Evolutionary conservation across 2,888 invertebrate species (phyloP), one percentile per base, ranked within the genome.

Genomic region (Phania funesta): DNA sequence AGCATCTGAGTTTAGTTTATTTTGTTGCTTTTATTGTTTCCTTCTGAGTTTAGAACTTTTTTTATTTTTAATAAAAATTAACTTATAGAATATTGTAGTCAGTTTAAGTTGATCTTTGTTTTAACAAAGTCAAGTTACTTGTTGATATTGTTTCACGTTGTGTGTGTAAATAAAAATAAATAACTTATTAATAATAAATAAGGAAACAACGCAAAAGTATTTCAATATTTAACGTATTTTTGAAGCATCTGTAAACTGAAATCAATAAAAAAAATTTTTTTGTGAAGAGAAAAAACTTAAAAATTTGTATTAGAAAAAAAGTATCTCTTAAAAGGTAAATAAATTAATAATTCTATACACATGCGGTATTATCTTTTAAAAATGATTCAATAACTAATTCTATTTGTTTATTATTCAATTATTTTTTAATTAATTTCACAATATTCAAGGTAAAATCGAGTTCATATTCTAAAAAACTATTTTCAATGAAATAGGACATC

Each of bases 51-150:
- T 74, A 82, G 73, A 82, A 73, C 29, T 46, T 70, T 46, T 58
- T 9, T 52, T 41, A 18, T 62, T 70, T 70, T 44, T 35, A 75
- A 81, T 77, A 80, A 50, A 70, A 75, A 44, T 38, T 26, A 65
- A 58, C 50, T 58, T 52, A 52, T 70, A 75, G 46, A 54, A 77
- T 76, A 46, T 56, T 62, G 46, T 18, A 48, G 60, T 75, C 82
- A 82, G 82, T 82, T 75, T 18, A 58, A 65, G 74, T 78, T 74
- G 65, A 78, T 70, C 82, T 68, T 70, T 74, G 82, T 78, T 82
- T 68, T 50, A 18, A 26, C 38, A 41, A 74, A 78, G 78, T 62
- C 78, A 81, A 81, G 76, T 67, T 52, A 24, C 44, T 73, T 60
- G 38, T 70, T 68, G n/a, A 26, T 6, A 64, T 50, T 22, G 9